Evolutionary conservation across 2,113 vertebrate species (phyloP), one percentile per base, ranked within the genome.

Genomic region (Xiphophorus maculatus): DNA sequence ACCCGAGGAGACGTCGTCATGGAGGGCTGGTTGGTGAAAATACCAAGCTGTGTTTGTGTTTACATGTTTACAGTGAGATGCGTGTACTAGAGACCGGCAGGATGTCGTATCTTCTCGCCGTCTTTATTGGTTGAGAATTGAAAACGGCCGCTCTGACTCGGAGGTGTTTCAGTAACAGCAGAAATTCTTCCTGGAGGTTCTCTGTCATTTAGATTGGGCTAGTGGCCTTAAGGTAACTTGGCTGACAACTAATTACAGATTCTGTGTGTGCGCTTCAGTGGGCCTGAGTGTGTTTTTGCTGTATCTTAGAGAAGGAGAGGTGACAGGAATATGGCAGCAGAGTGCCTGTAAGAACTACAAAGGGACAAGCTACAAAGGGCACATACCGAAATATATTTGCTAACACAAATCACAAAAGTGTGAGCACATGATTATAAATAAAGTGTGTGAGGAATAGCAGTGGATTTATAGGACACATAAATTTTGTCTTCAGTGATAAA

Each of bases 161-260:
- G 64, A 67, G 54, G 58, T 71, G 64, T 78, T 82, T 79, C 37
- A 29, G 62, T 64, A 35, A 72, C 65, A 75, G 64, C 79, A 74
- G 77, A 75, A 70, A 76, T 81, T 48, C 66, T 74, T 81, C 65
- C 70, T 27, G 60, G 74, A 83, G 70, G 79, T 87, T 83, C 73
- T 62, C 63, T 63, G 28, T 89, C 60, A 63, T 71, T 76, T 73
- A 91, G 94, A 93, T 95, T 92, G 90, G 90, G 90, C 83, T 93
- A 93, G 96, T 97, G 96, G 97, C 97, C 97, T 98, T 98, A 98
- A 95, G 95, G 80, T 95, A 94, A 95, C 92, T 95, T 79, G 96
- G 96, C 96, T 98, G 95, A 96, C 94, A 94, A 96, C 93, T 94
- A 93, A 94, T 94, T 94, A 94, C 91, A 88, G 84, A 87, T 65